Conservation (phyloP, 1,140 invertebrate genomes). For the Hirudo medicinalis region DNA sequence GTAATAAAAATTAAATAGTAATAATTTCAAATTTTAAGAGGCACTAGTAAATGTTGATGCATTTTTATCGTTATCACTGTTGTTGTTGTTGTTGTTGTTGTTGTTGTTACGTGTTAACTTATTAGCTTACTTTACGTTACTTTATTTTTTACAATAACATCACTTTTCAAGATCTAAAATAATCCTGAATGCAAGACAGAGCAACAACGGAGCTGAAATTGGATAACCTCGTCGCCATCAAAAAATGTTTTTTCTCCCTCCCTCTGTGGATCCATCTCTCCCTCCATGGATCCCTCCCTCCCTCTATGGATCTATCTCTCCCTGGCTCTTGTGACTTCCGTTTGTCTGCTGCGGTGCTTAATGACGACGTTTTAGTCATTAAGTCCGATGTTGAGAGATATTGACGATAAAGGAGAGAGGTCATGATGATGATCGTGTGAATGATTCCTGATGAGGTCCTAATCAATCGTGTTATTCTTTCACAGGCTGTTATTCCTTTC, state of each 20-base stretch:
- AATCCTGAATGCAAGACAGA: no score
- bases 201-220: no score
- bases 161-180: neutral
- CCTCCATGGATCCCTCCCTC: neutral
- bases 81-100: neutral
- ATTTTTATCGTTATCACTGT: neutral
- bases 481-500: no score
- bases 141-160: neutral
- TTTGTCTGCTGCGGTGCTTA: neutral
- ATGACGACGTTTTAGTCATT: neutral
- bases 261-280: neutral
- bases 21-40: no score
- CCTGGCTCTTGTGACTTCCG: neutral
- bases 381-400: neutral
- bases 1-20: no score
- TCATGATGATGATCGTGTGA: neutral
- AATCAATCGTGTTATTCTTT: no score
- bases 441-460: neutral
- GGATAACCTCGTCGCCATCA: no score
- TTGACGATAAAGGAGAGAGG: neutral
- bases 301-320: no score
- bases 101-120: neutral
- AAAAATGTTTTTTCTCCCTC: neutral
- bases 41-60: neutral
- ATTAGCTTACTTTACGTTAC: neutral